phyloP scores from a whole-genome alignment of 1,140 invertebrate species.

The Drosophila dunni region DNA sequence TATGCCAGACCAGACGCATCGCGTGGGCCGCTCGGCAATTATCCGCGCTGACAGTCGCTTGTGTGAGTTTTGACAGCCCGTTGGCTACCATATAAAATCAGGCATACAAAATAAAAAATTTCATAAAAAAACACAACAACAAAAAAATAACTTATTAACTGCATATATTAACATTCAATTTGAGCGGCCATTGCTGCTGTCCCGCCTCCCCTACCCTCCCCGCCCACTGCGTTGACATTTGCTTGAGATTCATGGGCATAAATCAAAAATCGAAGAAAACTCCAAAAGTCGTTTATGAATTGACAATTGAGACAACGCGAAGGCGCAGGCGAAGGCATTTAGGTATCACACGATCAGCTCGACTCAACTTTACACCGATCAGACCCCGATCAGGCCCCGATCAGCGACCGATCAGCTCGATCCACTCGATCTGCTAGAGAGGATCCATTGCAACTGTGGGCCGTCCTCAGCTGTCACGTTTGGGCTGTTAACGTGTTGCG shows the following conservation, averaged over 20 bases:
- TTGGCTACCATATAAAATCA: conserved; percentile 83
- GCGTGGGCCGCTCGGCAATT: conserved; percentile 77
- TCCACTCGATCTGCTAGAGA: conserved; percentile 11
- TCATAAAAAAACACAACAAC: too few species aligned
- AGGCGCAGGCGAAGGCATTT: conserved; percentile 28
- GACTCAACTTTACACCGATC: not conserved
- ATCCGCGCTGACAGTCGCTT: conserved; percentile 72
- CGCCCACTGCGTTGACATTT: conserved; percentile 56
- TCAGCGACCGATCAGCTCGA: conserved; percentile 6
- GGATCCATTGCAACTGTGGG: conserved; percentile 32
- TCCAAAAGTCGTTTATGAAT: conserved; percentile 72
- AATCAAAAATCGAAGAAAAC: conserved; percentile 78
- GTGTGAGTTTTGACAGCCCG: conserved; percentile 83
- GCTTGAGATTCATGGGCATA: conserved; percentile 73
- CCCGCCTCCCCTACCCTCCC: not conserved
- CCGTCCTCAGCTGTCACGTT: conserved; percentile 68
- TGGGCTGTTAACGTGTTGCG: conserved; percentile 79
- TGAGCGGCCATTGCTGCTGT: conserved; percentile 73
- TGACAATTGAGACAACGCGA: conserved; percentile 71
- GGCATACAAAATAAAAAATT: not conserved
- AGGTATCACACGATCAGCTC: conserved; percentile 31
- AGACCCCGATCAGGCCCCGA: not conserved
- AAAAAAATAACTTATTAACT: conserved; percentile 79
- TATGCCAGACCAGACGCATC: conserved; percentile 77
- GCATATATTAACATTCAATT: conserved; percentile 84